These are phyloP conservation scores for Lasioglossum vierecki DNA, from an alignment of 2,888 invertebrate species.

Conservation along the genomic window DNA sequence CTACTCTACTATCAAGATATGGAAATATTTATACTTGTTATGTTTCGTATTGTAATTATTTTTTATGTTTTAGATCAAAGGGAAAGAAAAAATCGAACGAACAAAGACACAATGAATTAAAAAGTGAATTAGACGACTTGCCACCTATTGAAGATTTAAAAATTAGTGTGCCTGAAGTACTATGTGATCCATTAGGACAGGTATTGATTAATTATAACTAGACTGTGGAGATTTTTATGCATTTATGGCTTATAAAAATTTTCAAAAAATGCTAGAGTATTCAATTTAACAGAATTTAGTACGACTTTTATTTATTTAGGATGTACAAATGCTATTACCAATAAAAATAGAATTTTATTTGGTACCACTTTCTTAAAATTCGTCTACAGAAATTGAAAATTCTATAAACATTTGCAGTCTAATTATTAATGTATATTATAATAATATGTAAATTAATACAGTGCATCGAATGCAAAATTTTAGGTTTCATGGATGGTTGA, in stretches of 20 bases:
- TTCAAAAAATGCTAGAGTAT: too few relatives aligned
- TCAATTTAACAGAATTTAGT: too few relatives aligned
- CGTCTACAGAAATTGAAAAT: too few relatives aligned
- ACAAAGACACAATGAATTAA: conserved; percentile 41
- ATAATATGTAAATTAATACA: conserved; percentile 16
- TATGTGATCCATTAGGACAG: conserved; percentile 90
- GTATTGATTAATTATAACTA: conserved; percentile 80
- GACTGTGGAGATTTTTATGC: too few relatives aligned
- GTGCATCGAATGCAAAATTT: conserved; percentile 30
- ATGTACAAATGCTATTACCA: too few relatives aligned
- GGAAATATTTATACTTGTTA: background rate
- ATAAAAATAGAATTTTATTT: too few relatives aligned
- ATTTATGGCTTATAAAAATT: too few relatives aligned
- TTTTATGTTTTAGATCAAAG: conserved; percentile 45
- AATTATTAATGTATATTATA: background rate
- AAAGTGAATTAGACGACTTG: conserved; percentile 89
- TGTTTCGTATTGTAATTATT: conserved; percentile 1
- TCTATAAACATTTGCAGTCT: background rate
- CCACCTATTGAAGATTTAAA: conserved; percentile 93
- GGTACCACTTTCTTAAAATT: too few relatives aligned
- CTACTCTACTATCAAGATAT: too few relatives aligned
- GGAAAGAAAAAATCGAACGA: background rate
- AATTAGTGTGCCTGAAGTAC: conserved; percentile 90
- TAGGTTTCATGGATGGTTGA: conserved; percentile 84
- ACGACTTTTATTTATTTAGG: too few relatives aligned